Base-by-base conservation (phyloP, 2,797 vertebrate genomes). In the Sardinella longiceps region DNA sequence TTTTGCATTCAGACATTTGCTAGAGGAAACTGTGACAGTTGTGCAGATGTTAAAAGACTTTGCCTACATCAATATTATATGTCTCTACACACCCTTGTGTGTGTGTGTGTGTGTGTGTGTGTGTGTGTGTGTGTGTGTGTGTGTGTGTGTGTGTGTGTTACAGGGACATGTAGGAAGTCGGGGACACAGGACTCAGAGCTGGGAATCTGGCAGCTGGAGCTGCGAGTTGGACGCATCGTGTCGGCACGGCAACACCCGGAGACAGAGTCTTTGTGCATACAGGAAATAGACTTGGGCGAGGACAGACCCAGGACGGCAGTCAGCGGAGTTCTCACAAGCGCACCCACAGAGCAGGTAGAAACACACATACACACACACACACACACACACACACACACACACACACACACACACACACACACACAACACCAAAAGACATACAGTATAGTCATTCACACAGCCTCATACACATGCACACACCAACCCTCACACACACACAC, bases 221-320 rank as follows among this genome's bases (percentile, higher is more conserved):
- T 99, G 88, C 94, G 97, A 28, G 94, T 99, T 48, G 98, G 97
- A 20, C 95, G 96, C 53, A 93, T 99, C 80, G 51, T 96, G 39
- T 91, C 89, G 58, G 93, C 94, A 0, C 92, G 93, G 39, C 96
- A 95, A 84, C 98, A 99, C 88, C 97, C 96, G 0, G 94, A 97
- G 91, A 95, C 96, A 0, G 95, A 96, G 28, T 87, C 91, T 0
- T 86, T 98, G 43, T 95, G 95, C 5, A 88, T 99, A 39, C 97
- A 98, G 90, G 94, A 98, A 83, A 96, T 99, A 84, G 97, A 99
- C 83, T 86, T 98, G 80, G 98, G 97, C 87, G 98, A 98, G 91
- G 63, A 85, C 74, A 85, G 83, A 28, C 95, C 94, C 28, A 95
- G 98, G 81, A 97, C 94, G 0, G 96, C 98, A 46, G 96, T 98